These are phyloP conservation scores for Rhagonycha lutea DNA, from an alignment of 2,888 invertebrate species.

Conservation along the genomic window DNA sequence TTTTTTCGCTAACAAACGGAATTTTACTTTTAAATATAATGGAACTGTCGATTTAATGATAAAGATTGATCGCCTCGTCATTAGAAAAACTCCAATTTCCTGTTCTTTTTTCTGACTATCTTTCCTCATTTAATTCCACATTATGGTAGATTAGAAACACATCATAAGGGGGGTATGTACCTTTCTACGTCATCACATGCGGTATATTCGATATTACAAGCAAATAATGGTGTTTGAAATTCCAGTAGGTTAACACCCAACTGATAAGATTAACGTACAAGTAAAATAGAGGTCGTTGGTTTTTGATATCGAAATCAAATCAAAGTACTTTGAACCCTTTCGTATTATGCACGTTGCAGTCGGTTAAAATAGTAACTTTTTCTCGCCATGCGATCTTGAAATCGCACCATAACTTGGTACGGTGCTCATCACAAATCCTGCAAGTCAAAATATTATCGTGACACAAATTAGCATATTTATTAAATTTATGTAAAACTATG, in stretches of 20 bases:
- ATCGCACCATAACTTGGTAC: background rate
- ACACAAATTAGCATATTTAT: background rate
- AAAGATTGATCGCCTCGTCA: background rate
- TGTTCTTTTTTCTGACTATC: background rate
- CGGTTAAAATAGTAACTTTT: background rate
- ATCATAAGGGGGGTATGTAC: background rate
- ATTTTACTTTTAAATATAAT: background rate
- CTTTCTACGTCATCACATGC: background rate
- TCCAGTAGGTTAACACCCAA: background rate
- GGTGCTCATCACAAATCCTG: background rate
- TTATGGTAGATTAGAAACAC: background rate
- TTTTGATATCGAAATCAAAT: background rate
- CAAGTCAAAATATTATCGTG: background rate
- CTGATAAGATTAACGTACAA: background rate
- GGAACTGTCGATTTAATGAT: background rate
- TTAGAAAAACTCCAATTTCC: background rate
- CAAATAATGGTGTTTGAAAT: background rate
- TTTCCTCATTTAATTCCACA: background rate
- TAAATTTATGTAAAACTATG: background rate
- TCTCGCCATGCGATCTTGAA: background rate
- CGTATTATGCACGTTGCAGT: background rate
- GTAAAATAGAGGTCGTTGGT: no score
- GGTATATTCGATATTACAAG: background rate
- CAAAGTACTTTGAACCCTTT: background rate
- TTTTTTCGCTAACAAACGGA: background rate